A percentile compares a stretch with the other conserved stretches of the same genome.
phyloP scores from a whole-genome alignment of 2,888 invertebrate species.

The Yponomeuta sedellus region DNA sequence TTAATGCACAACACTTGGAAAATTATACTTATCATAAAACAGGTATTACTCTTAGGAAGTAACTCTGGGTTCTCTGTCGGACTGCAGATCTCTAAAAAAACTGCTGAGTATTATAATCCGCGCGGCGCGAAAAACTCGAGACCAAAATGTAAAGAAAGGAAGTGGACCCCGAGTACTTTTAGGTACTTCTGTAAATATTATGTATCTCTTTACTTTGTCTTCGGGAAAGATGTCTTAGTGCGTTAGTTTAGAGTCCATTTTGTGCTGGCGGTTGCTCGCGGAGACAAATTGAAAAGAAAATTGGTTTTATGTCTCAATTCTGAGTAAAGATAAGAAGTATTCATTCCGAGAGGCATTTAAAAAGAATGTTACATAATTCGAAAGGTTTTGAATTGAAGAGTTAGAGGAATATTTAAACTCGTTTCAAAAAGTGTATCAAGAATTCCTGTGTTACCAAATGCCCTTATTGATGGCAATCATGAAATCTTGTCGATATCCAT shows the following conservation, averaged over 20 bases:
- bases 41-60: too few species aligned
- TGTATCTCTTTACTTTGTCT: not conserved
- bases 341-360: not conserved
- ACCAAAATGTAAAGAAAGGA: not conserved
- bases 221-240: not conserved
- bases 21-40: too few species aligned
- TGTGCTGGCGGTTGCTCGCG: not conserved
- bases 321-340: not conserved
- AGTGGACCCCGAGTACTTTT: not conserved
- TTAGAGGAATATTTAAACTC: not conserved
- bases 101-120: not conserved
- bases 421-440: too few species aligned
- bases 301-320: not conserved
- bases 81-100: not conserved
- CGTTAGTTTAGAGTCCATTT: not conserved
- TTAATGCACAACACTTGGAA: too few species aligned
- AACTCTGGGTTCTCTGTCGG: not conserved
- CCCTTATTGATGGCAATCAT: too few species aligned
- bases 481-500: too few species aligned
- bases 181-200: slow-evolving; percentile 1
- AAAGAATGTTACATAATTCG: not conserved
- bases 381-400: not conserved
- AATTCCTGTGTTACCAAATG: too few species aligned
- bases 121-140: not conserved
- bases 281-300: not conserved